phyloP scores from a whole-genome alignment of 1,140 invertebrate species.

The Eupristina koningsbergeri region DNA sequence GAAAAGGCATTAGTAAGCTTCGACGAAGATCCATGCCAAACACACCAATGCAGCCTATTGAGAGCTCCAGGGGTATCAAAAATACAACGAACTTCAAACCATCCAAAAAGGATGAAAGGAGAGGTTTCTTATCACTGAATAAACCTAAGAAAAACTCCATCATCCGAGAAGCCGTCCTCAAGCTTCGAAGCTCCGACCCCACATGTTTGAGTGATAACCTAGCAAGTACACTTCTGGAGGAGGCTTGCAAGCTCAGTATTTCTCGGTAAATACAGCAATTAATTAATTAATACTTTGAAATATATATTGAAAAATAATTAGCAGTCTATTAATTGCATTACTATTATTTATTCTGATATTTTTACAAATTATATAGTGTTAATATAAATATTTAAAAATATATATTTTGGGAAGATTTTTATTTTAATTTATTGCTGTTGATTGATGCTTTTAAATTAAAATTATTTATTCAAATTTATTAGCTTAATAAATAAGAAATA shows the following conservation, averaged over 20 bases:
- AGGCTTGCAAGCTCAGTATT: slow-evolving; percentile 64
- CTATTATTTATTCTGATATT: no score
- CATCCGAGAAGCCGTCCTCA: slow-evolving; percentile 68
- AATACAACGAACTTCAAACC: slow-evolving; percentile 69
- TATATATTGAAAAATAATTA: not conserved
- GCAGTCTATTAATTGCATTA: no score
- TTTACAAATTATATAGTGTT: no score
- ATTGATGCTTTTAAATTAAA: no score
- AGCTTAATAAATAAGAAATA: no score
- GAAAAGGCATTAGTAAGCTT: slow-evolving; percentile 57
- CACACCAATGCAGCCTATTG: slow-evolving; percentile 54
- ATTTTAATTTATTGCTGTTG: no score
- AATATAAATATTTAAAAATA: no score
- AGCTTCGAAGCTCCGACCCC: slow-evolving; percentile 56
- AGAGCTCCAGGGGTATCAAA: slow-evolving; percentile 62
- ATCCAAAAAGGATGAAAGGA: slow-evolving; percentile 63
- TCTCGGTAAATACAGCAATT: slow-evolving; percentile 53
- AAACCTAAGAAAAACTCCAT: slow-evolving; percentile 64
- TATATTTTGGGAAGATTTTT: no score
- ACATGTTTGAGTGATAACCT: slow-evolving; percentile 60
- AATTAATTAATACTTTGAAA: not conserved
- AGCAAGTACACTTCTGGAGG: slow-evolving; percentile 58
- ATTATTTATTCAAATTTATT: no score
- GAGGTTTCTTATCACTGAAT: slow-evolving; percentile 50
- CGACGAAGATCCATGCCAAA: slow-evolving; percentile 62